Evolutionary conservation across 2,113 vertebrate species (phyloP).

Genomic region (Oncorhynchus clarkii): DNA sequence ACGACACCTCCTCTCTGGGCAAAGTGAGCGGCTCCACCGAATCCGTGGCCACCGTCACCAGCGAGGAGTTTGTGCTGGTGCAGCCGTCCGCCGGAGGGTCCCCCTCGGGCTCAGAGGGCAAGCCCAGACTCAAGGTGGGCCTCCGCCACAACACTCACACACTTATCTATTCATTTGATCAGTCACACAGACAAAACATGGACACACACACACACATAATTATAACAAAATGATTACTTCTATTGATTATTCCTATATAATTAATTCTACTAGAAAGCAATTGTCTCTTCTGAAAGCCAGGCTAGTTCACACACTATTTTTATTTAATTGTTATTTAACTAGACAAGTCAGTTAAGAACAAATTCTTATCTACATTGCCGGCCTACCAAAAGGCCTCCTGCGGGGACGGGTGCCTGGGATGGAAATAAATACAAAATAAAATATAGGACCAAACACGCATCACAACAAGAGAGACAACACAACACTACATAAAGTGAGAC

Average conservation of each 20-base stretch:
- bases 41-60: conserved; percentile 83
- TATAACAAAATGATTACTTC: not conserved
- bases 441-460: no score
- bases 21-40: conserved; percentile 84
- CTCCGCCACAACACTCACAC: not conserved
- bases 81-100: conserved; percentile 76
- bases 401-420: no score
- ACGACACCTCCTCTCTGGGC: conserved; percentile 80
- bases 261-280: not conserved
- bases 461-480: no score
- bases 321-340: no score
- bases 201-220: not conserved
- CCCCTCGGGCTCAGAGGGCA: conserved; percentile 78
- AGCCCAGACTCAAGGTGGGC: conserved; percentile 85
- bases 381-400: no score
- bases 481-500: no score
- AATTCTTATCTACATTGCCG: no score
- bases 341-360: no score
- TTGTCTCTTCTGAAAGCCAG: no score
- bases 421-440: no score
- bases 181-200: not conserved
- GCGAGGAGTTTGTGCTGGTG: conserved; percentile 92
- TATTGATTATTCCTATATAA: not conserved
- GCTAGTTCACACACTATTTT: no score
- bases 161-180: not conserved